These are phyloP conservation scores for Tonatia bakeri DNA, from an alignment of 2,113 vertebrate species.

Conservation along the genomic window DNA sequence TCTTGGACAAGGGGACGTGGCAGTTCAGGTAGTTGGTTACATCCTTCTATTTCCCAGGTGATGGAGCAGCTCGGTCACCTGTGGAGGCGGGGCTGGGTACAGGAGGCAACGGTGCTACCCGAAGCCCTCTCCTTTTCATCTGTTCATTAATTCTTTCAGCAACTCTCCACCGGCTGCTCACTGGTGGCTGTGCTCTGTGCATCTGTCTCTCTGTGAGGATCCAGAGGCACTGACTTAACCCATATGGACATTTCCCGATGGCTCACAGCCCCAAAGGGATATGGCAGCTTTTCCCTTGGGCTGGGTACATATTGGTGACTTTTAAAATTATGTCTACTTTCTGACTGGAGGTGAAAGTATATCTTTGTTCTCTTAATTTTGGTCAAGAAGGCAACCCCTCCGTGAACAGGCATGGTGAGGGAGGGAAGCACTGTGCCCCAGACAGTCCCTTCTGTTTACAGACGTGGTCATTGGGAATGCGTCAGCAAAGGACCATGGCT, in stretches of 20 bases:
- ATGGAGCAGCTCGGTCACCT: not conserved
- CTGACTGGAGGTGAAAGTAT: not conserved
- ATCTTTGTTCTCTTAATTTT: not conserved
- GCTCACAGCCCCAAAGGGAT: not conserved
- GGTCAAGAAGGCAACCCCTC: not conserved
- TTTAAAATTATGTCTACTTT: not conserved
- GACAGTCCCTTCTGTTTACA: not conserved
- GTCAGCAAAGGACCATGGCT: not conserved
- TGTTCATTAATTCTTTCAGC: not conserved
- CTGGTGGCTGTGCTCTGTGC: not conserved
- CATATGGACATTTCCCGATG: not conserved
- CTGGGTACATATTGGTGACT: not conserved
- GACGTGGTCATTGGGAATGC: not conserved
- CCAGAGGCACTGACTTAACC: not conserved
- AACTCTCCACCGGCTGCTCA: not conserved
- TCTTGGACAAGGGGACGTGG: not conserved
- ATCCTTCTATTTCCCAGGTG: not conserved
- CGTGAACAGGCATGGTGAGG: not conserved
- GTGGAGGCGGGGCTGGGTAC: not conserved
- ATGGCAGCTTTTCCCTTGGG: not conserved
- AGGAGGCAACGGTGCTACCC: not conserved
- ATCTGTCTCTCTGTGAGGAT: not conserved
- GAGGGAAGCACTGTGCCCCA: not conserved
- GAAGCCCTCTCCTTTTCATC: not conserved
- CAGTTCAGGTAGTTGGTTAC: not conserved